phyloP scores from a whole-genome alignment of 2,113 vertebrate genomes.

The Chrysemys picta region DNA sequence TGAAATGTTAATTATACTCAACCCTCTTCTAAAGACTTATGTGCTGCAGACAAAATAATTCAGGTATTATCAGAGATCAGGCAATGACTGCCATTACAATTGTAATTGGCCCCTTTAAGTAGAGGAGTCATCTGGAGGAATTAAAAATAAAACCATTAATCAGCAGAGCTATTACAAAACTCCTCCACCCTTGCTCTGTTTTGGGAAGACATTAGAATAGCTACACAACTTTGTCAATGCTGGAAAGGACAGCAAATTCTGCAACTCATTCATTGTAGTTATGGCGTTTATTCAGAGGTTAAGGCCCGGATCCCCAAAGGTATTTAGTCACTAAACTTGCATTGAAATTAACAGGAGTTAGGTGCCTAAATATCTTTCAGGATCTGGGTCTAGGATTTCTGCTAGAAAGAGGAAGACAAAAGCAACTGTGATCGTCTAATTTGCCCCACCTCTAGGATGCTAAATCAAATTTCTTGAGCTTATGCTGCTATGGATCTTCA shows the following conservation, averaged over 20 bases:
- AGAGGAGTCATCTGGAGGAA: neutral
- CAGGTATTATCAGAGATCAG: neutral
- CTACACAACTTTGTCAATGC: neutral
- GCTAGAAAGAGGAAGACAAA: neutral
- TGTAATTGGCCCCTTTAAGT: neutral
- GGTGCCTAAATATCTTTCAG: neutral
- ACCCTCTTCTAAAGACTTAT: neutral
- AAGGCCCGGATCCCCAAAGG: neutral
- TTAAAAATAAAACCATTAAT: neutral
- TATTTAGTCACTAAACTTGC: neutral
- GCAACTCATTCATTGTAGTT: neutral
- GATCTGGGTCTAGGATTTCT: neutral
- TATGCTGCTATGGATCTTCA: neutral
- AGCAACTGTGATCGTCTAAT: neutral
- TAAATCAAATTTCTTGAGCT: neutral
- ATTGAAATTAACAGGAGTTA: neutral
- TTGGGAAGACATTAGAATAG: accelerated
- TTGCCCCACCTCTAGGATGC: neutral
- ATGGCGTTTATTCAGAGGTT: neutral
- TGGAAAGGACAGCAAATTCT: neutral
- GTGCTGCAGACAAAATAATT: neutral
- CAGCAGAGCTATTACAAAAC: neutral
- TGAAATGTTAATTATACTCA: neutral
- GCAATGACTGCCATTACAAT: neutral
- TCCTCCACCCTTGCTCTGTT: neutral